Conservation (phyloP, 2,888 invertebrate genomes). For the Linnaemya tessellans region DNA sequence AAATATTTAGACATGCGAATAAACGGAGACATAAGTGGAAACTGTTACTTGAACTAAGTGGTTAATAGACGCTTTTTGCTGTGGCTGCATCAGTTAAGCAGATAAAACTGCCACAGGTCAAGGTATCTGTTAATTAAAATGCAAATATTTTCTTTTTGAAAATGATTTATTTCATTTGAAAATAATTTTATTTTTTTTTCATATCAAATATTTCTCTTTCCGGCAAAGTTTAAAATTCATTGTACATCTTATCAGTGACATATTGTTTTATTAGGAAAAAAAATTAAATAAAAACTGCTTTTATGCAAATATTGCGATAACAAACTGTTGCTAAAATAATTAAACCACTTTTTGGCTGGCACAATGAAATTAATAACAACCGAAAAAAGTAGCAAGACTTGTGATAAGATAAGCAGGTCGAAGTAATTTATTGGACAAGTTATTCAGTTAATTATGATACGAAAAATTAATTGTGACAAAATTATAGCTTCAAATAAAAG, state of each 20-base stretch:
- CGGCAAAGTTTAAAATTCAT: background rate
- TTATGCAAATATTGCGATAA: background rate
- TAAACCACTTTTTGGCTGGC: background rate
- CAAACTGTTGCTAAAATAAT: background rate
- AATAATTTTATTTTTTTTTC: background rate
- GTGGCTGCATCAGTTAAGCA: background rate
- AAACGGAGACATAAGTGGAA: slow-evolving; percentile 10
- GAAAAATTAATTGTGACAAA: background rate
- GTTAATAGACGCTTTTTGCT: slow-evolving; percentile 11
- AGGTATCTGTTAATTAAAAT: slow-evolving; percentile 51
- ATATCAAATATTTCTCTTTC: background rate
- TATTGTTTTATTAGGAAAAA: background rate
- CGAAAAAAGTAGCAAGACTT: background rate
- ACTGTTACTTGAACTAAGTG: slow-evolving; percentile 59
- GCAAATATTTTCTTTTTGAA: background rate
- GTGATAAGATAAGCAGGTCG: background rate
- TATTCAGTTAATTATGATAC: background rate
- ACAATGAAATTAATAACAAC: background rate
- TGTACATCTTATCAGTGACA: background rate
- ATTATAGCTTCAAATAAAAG: background rate
- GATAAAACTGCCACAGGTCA: slow-evolving; percentile 51
- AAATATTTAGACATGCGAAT: slow-evolving; percentile 10
- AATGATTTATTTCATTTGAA: slow-evolving; percentile 14
- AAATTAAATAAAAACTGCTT: background rate
- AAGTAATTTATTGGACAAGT: background rate